Conservation (phyloP, 2,888 invertebrate species). For the Parnassius apollo region DNA sequence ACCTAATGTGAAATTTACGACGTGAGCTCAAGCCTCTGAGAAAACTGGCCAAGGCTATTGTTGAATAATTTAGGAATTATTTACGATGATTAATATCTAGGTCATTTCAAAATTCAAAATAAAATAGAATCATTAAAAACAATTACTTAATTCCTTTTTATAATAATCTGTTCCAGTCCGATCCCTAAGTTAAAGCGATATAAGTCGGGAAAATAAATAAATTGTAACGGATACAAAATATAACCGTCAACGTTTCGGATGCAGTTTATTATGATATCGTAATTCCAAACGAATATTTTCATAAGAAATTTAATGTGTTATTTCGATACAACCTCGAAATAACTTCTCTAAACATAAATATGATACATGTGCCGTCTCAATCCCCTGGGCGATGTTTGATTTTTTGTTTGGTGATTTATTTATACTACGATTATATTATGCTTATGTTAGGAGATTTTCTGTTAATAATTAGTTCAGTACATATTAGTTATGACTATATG, state of each 20-base stretch:
- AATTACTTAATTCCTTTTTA: too few relatives aligned
- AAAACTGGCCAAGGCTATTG: too few relatives aligned
- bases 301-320: conserved; percentile 55
- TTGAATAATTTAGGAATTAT: too few relatives aligned
- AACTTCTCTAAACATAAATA: conserved; percentile 71
- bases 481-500: conserved; percentile 3
- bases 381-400: conserved; percentile 32
- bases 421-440: conserved; percentile 47
- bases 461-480: conserved; percentile 48
- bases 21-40: too few relatives aligned
- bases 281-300: conserved; percentile 63
- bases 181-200: conserved; percentile 23
- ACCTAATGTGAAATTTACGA: too few relatives aligned
- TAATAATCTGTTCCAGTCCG: neutral
- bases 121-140: too few relatives aligned
- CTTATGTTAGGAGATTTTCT: conserved; percentile 43
- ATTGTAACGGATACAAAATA: conserved; percentile 36
- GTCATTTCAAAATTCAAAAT: too few relatives aligned
- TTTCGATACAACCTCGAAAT: conserved; percentile 64
- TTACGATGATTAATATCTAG: too few relatives aligned
- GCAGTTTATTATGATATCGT: conserved; percentile 69
- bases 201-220: conserved; percentile 44
- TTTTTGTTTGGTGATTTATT: conserved; percentile 53
- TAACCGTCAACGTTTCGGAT: conserved; percentile 40
- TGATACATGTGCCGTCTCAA: conserved; percentile 50